A percentile compares a stretch with the other conserved stretches of the same genome.
These are phyloP conservation scores for Batillaria attramentaria DNA, from an alignment of 1,140 invertebrate species.

Conservation along the genomic window DNA sequence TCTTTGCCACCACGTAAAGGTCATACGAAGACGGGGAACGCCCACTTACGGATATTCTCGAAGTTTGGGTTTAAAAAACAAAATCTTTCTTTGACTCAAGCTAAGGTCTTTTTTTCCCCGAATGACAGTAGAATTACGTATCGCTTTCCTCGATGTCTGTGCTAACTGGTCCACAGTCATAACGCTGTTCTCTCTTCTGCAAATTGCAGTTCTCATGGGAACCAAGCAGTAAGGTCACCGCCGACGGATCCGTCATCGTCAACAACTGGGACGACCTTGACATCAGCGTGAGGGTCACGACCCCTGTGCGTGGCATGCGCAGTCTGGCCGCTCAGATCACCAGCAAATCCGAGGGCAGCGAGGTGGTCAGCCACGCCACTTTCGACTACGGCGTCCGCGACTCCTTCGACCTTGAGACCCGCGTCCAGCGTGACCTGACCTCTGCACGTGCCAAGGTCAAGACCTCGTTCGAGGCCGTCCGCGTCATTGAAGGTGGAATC, in stretches of 20 bases:
- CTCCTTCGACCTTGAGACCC: background rate
- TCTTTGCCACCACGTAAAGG: no score
- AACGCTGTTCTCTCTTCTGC: no score
- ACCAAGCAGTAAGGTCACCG: slow-evolving; percentile 10
- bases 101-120: no score
- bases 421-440: background rate
- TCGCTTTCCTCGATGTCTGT: no score
- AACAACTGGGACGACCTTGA: slow-evolving; percentile 29
- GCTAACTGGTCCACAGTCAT: no score
- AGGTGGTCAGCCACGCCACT: background rate
- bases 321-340: background rate
- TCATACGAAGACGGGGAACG: no score
- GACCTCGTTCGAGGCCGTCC: no score
- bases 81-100: no score
- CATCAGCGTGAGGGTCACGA: slow-evolving; percentile 19
- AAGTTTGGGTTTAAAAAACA: no score
- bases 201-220: slow-evolving; percentile 17
- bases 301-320: slow-evolving; percentile 8
- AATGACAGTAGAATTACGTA: no score
- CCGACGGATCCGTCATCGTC: background rate
- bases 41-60: no score
- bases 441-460: background rate
- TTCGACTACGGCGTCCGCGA: slow-evolving; percentile 19
- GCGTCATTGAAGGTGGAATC: no score
- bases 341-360: slow-evolving; percentile 12